A percentile compares a stretch with the other conserved stretches of the same genome.
phyloP scores from a whole-genome alignment of 2,797 vertebrate species.

The Pseudopleuronectes americanus region DNA sequence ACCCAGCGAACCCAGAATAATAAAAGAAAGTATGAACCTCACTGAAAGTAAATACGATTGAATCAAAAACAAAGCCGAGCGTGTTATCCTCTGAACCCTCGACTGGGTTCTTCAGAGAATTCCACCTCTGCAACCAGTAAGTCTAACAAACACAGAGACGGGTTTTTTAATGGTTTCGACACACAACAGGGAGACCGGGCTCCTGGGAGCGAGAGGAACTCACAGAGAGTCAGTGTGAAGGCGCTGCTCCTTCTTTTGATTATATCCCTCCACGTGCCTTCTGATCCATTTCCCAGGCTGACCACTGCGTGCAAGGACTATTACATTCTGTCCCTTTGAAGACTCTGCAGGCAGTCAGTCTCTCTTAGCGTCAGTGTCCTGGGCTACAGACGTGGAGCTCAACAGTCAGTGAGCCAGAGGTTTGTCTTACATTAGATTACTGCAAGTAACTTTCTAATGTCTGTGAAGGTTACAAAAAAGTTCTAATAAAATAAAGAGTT shows the following conservation, averaged over 20 bases:
- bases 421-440: background rate
- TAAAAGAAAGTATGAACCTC: conserved; percentile 1
- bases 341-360: conserved; percentile 30
- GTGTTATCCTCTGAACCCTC: background rate
- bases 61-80: background rate
- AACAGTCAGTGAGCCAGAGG: background rate
- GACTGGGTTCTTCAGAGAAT: background rate
- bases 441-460: background rate
- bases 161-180: conserved; percentile 1
- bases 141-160: background rate
- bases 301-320: conserved; percentile 16
- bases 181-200: background rate
- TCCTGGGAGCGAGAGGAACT: conserved; percentile 7
- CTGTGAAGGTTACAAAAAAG: background rate
- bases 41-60: background rate
- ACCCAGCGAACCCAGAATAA: background rate
- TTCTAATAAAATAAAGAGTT: no score
- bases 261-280: conserved; percentile 30
- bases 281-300: conserved; percentile 47
- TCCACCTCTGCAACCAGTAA: background rate
- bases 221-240: conserved; percentile 5
- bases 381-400: background rate
- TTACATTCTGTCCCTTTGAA: conserved; percentile 39
- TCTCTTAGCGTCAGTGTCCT: conserved; percentile 25
- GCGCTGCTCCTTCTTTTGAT: conserved; percentile 26